Evolutionary conservation across 2,113 vertebrate genomes (phyloP), one percentile per base, ranked within the genome.

Genomic region (Brachypodius melanocephalos): DNA sequence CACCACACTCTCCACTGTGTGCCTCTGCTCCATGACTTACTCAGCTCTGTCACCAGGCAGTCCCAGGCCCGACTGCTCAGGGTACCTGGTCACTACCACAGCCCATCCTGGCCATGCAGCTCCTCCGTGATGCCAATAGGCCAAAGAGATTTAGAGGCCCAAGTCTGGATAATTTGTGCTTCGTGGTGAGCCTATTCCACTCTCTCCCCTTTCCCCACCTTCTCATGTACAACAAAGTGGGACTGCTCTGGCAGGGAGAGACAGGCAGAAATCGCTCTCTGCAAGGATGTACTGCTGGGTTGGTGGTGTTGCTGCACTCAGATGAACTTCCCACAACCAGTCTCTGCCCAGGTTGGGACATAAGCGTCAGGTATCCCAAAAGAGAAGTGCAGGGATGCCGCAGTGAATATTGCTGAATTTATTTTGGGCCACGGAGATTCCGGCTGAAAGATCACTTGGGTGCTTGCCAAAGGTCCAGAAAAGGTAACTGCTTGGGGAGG

Each of bases 381-480:
- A 46, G 80, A 84, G 68, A 74, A 86, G 38, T 2, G 4, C 82
- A 63, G 79, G 83, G 92, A 93, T 95, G 72, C 85, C 75, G 1
- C 51, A 72, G 63, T 28, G 51, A 88, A 81, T 86, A 66, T 95
- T 86, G 59, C 90, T 40, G 48, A 58, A 93, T 93, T 94, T 92
- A 96, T 97, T 95, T 97, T 97, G 54, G 55, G 96, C 90, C 45
- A 20, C 0, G 2, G 85, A 83, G 72, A 62, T 94, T 93, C 61
- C 4, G 88, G 68, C 88, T 71, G 85, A 83, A 92, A 86, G 90
- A 90, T 49, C 82, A 31, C 79, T 95, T 90, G 95, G 85, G 82
- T 90, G 85, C 11, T 2, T 63, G 95, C 95, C 95, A 96, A 90
- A 93, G 92, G 83, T 63, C 96, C 95, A 92, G 92, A 94, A 97